These are phyloP conservation scores for cattle (Bos taurus) DNA, from an alignment of 2,113 vertebrate genomes.

Conservation along the genomic window ARS-UCD2.0 NC_037351.1:41949001-41949500, in stretches of 20 bases:
- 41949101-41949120: not conserved
- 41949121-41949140: not conserved
- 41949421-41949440: not conserved
- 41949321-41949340: not conserved
- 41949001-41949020: not conserved
- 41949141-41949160: not conserved
- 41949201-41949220: not conserved
- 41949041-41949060: fast-evolving
- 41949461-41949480: not conserved
- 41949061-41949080: not conserved
- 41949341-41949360: not conserved
- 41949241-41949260: not conserved
- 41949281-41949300: too few species aligned
- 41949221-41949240: not conserved
- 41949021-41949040: not conserved
- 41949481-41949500: not conserved
- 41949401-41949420: fast-evolving
- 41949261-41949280: not conserved
- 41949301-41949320: too few species aligned
- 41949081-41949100: not conserved
- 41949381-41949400: fast-evolving
- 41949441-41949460: not conserved
- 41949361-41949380: not conserved
- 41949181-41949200: not conserved
- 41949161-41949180: fast-evolving